Base-by-base conservation (phyloP, 2,113 vertebrate genomes). In the Petaurus breviceps region DNA sequence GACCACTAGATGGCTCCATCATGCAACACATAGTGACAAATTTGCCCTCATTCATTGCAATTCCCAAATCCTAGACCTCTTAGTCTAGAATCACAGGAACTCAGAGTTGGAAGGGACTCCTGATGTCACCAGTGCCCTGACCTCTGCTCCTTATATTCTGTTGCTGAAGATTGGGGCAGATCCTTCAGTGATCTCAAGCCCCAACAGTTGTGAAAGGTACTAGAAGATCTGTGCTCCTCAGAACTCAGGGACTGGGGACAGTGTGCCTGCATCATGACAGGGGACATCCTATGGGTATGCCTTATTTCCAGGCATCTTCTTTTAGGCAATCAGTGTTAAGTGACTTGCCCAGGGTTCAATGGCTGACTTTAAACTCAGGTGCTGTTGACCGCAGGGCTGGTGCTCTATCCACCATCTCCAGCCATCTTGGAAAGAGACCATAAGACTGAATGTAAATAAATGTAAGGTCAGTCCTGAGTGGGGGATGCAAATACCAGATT, bases 1-100 rank as follows among this genome's bases (percentile, higher is more conserved):
- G 12, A 24, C 95, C 98, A 77, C 98, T 97, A 98, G 98, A 96
- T 98, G 97, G 98, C 93, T 43, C 92, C 94, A 93, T 96, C 96
- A n/a, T 77, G 96, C 53, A 98, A 97, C 55, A 51, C 96, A 95
- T 68, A 77, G 68, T n/a, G 68, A 77, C 12, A 23, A 8, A 2
- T 43, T 77, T 77, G 16, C 68, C 37, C 3, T 77, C 1, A n/a
- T n/a, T 19, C 68, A 43, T 84, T 23, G 4, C n/a, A 84, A 22
- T 19, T 43, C 68, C 5, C n/a, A 19, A 7, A 77, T n/a, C 1
- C 37, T 43, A 43, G 68, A 84, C 37, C 37, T 77, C 31, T 77
- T 77, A 37, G 3, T 77, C 19, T 22, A 84, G 68, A 61, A 43
- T n/a, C 37, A 84, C 68, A 84, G 68, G 22, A 84, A 84, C n/a